phyloP scores from a whole-genome alignment of 2,113 vertebrate species.

The Eublepharis macularius region DNA sequence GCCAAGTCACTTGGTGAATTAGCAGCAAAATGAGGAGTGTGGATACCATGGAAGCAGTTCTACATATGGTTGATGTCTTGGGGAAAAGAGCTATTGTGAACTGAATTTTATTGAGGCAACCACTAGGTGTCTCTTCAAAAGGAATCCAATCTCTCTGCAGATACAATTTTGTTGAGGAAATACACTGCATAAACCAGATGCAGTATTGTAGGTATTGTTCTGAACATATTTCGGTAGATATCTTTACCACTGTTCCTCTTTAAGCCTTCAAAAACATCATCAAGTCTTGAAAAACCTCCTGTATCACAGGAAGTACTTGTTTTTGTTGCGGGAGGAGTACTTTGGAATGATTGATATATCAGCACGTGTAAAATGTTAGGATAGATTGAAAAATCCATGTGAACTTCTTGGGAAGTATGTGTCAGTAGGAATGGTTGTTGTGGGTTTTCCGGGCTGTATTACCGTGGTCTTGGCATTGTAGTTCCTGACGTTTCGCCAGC shows the following conservation, averaged over 20 bases:
- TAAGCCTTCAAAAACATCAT: not conserved
- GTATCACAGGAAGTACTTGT: not conserved
- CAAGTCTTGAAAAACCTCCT: no score
- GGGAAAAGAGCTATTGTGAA: not conserved
- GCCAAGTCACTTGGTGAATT: not conserved
- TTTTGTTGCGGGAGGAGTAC: not conserved
- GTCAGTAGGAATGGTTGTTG: not conserved
- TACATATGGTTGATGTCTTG: not conserved
- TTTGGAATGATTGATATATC: not conserved
- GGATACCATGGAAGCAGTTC: not conserved
- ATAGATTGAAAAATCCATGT: not conserved
- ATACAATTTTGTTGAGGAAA: not conserved
- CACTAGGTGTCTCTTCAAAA: constrained; percentile 7
- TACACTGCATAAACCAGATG: not conserved
- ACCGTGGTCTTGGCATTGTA: no score
- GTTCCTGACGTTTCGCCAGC: no score
- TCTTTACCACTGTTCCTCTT: not conserved
- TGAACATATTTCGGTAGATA: not conserved
- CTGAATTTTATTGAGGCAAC: not conserved
- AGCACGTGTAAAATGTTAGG: not conserved
- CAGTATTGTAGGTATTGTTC: not conserved
- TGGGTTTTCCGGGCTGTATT: no score
- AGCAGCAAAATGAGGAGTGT: not conserved
- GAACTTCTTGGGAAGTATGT: not conserved
- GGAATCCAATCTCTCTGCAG: not conserved